phyloP scores from a whole-genome alignment of 2,888 invertebrate genomes.

The Drosophila sordidapex region DNA sequence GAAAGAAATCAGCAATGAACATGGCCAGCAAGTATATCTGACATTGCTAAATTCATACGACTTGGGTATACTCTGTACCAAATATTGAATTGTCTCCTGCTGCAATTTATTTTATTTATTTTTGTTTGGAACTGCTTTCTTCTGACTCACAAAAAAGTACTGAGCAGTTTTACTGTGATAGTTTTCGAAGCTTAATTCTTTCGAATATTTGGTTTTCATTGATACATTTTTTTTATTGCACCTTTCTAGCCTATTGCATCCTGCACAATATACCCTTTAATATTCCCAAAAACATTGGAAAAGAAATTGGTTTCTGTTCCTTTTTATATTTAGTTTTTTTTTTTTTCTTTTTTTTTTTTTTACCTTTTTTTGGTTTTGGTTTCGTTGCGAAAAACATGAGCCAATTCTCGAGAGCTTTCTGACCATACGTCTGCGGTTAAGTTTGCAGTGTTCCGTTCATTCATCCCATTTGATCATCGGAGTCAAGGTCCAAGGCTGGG shows the following conservation, averaged over 20 bases:
- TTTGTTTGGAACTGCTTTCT: neutral
- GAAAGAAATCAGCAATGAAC: slow-evolving; percentile 66
- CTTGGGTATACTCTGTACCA: slow-evolving; percentile 20
- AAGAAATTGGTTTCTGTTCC: slow-evolving; percentile 41
- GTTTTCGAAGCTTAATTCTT: neutral
- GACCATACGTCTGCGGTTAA: slow-evolving; percentile 80
- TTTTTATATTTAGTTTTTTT: slow-evolving; percentile 18
- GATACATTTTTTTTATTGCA: neutral
- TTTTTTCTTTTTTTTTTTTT: slow-evolving; percentile 11
- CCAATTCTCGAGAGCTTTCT: slow-evolving; percentile 71
- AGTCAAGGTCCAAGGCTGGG: slow-evolving; percentile 12
- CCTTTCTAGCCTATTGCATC: neutral
- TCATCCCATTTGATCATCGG: slow-evolving; percentile 55
- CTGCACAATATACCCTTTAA: slow-evolving; percentile 19
- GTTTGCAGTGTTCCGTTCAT: slow-evolving; percentile 55
- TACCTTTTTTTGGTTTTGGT: slow-evolving; percentile 1
- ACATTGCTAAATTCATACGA: neutral
- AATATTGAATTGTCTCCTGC: neutral
- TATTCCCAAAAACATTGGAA: slow-evolving; percentile 25
- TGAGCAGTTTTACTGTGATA: neutral
- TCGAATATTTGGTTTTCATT: neutral
- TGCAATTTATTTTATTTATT: too few species aligned
- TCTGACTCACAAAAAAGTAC: neutral
- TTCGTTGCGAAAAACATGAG: slow-evolving; percentile 62
- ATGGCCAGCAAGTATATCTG: slow-evolving; percentile 35